Percentiles rank a stretch among this genome's conserved stretches.
Evolutionary conservation across 2,888 invertebrate genomes (phyloP).

Genomic region (Pterostichus niger): DNA sequence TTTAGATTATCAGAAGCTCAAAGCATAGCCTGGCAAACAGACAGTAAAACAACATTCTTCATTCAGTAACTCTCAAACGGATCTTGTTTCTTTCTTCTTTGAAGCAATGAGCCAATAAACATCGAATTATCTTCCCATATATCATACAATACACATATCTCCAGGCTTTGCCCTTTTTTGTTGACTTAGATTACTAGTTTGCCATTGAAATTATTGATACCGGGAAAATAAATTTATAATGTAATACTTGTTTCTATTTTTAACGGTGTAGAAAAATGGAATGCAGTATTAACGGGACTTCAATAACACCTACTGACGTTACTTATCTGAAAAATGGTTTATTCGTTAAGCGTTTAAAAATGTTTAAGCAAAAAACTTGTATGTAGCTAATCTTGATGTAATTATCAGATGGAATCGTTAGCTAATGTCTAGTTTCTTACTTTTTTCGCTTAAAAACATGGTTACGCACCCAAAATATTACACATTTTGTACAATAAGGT

Average conservation of each 20-base stretch:
- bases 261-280: constrained; percentile 44
- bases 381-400: constrained; percentile 45
- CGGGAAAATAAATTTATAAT: constrained; percentile 5
- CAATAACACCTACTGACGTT: constrained; percentile 39
- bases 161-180: background rate
- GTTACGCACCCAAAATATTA: background rate
- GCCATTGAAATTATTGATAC: constrained; percentile 36
- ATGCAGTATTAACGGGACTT: constrained; percentile 44
- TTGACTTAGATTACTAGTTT: constrained; percentile 34
- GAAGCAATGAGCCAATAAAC: constrained; percentile 46
- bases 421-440: background rate
- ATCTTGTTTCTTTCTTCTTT: constrained; percentile 29
- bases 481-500: background rate
- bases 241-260: constrained; percentile 31
- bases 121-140: constrained; percentile 43
- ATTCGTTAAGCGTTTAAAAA: constrained; percentile 26
- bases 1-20: constrained; percentile 31
- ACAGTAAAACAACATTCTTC: constrained; percentile 22
- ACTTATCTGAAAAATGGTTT: constrained; percentile 36
- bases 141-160: constrained; percentile 48
- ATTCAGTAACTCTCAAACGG: constrained; percentile 35
- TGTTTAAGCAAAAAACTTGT: constrained; percentile 38
- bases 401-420: background rate
- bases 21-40: constrained; percentile 34
- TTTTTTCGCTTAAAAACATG: too few relatives aligned